Conservation (phyloP, 2,797 vertebrate genomes). For the Channa striata region DNA sequence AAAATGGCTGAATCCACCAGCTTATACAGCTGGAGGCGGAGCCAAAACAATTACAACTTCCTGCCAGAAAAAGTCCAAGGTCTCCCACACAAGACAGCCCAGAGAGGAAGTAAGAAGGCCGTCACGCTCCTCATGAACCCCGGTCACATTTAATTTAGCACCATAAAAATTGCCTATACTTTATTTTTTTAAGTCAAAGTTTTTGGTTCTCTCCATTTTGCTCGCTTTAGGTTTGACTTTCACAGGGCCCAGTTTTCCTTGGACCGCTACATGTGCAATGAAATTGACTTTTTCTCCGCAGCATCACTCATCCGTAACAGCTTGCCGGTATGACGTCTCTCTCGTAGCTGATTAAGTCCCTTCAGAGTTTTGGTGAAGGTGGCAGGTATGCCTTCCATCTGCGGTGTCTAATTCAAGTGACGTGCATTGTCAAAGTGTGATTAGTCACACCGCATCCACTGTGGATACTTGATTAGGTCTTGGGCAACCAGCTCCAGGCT, state of each 20-base stretch:
- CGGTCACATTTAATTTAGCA: neutral
- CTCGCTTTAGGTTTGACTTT: too few species aligned
- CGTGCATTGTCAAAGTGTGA: slow-evolving; percentile 23
- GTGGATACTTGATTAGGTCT: slow-evolving; percentile 32
- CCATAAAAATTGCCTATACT: neutral
- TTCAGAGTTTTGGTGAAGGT: slow-evolving; percentile 40
- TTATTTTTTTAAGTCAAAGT: too few species aligned
- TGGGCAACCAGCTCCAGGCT: slow-evolving; percentile 7
- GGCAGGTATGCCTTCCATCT: slow-evolving; percentile 65
- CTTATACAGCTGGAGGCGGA: too few species aligned
- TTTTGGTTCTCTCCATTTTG: too few species aligned
- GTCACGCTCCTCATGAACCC: neutral
- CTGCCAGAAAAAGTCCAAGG: too few species aligned
- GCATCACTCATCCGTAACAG: slow-evolving; percentile 42
- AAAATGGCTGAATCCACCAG: too few species aligned
- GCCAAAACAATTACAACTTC: too few species aligned
- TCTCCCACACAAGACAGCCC: too few species aligned
- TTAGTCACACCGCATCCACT: slow-evolving; percentile 39
- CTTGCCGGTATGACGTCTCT: slow-evolving; percentile 37
- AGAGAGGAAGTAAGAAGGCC: too few species aligned
- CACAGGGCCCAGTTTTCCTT: too few species aligned
- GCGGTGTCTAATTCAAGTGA: slow-evolving; percentile 49
- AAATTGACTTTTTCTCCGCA: slow-evolving; percentile 20
- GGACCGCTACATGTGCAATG: neutral
- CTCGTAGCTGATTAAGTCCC: slow-evolving; percentile 47